Percentiles rank a stretch among this genome's conserved stretches.
These are phyloP conservation scores for Drosophila engyochracea DNA, from an alignment of 2,888 invertebrate species.

Conservation along the genomic window DNA sequence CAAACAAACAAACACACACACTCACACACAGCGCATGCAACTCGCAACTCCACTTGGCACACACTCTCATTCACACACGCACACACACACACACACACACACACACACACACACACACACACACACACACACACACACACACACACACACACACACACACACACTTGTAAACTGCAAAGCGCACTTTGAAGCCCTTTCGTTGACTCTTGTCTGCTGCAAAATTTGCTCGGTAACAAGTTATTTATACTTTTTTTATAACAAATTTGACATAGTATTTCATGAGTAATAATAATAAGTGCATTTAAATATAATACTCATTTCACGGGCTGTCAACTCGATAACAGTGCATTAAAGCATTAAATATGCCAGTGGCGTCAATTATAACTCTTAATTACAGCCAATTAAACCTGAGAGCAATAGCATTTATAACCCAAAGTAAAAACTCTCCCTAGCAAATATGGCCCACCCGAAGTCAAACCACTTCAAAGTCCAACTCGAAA, in stretches of 20 bases:
- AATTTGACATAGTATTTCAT: constrained; percentile 9
- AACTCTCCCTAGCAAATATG: neutral
- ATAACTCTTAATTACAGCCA: constrained; percentile 67
- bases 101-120: constrained; percentile 14
- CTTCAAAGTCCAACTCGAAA: constrained; percentile 10
- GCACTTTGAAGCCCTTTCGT: constrained; percentile 19
- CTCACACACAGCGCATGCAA: constrained; percentile 13
- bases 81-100: constrained; percentile 5
- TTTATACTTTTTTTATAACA: neutral
- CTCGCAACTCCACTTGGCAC: constrained; percentile 22
- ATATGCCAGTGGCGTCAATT: constrained; percentile 32
- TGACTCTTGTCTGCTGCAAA: constrained; percentile 14
- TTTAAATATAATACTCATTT: constrained; percentile 29
- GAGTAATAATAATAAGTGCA: constrained; percentile 3
- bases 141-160: constrained; percentile 3
- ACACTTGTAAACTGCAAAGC: constrained; percentile 17
- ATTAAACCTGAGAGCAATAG: constrained; percentile 52
- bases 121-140: constrained; percentile 4
- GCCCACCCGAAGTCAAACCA: neutral
- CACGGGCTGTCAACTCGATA: constrained; percentile 29
- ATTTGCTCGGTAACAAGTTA: constrained; percentile 8
- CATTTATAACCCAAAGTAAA: constrained; percentile 21
- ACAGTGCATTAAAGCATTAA: constrained; percentile 47
- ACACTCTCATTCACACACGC: neutral
- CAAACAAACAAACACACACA: constrained; percentile 9